phyloP scores from a whole-genome alignment of 2,888 invertebrate species.

The Entomobrya multifasciata region DNA sequence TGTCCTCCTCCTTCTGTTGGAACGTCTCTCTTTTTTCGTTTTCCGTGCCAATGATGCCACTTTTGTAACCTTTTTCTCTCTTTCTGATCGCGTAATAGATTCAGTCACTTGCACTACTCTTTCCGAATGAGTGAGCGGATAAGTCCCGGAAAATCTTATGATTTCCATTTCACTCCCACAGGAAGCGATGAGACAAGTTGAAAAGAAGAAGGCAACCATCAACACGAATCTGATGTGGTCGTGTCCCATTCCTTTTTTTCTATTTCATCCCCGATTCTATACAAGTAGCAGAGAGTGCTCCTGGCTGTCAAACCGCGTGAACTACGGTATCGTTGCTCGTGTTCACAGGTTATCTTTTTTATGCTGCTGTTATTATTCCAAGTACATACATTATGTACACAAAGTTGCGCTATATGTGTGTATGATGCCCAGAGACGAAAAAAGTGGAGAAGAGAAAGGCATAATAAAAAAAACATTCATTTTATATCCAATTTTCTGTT shows the following conservation, averaged over 20 bases:
- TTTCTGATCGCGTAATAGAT: conserved; percentile 62
- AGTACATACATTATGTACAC: conserved; percentile 1
- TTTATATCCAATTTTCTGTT: conserved; percentile 69
- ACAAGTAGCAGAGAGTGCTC: not conserved
- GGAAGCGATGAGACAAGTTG: conserved; percentile 67
- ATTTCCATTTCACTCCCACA: conserved; percentile 71
- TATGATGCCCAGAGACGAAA: conserved; percentile 11
- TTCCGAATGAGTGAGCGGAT: conserved; percentile 68
- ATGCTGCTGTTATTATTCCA: not conserved
- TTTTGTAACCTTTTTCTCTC: conserved; percentile 61
- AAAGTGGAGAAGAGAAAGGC: conserved; percentile 14
- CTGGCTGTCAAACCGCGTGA: conserved; percentile 14
- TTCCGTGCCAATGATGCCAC: conserved; percentile 58
- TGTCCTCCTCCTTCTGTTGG: conserved; percentile 61
- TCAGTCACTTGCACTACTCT: conserved; percentile 69
- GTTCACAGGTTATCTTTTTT: not conserved
- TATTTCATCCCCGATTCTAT: conserved; percentile 50
- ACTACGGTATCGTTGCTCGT: not conserved
- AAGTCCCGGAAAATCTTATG: conserved; percentile 69
- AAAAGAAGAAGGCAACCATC: conserved; percentile 69
- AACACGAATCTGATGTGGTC: conserved; percentile 65
- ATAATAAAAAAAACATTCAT: conserved; percentile 53
- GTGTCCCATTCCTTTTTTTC: conserved; percentile 64
- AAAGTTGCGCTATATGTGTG: not conserved
- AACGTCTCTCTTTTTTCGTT: conserved; percentile 36